A percentile compares a stretch with the other conserved stretches of the same genome.
Evolutionary conservation across 2,113 vertebrate species (phyloP).

Genomic region (Panthera tigris): DNA sequence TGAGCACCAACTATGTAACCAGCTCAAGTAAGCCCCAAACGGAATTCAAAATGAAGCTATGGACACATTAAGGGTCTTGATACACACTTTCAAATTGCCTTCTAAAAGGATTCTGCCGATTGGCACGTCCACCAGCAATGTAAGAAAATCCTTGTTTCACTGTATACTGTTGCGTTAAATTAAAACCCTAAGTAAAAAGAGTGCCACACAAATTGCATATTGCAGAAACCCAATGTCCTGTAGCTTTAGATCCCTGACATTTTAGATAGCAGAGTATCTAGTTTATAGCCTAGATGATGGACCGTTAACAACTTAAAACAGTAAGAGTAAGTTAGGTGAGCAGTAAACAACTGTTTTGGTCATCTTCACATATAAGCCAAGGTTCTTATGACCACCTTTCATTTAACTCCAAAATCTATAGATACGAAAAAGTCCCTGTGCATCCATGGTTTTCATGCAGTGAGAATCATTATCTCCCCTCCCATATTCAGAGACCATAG

Average conservation of each 20-base stretch:
- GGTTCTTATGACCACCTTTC: background rate
- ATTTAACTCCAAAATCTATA: background rate
- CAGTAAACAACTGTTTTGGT: background rate
- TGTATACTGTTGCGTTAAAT: background rate
- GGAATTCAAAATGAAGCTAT: conserved; percentile 15
- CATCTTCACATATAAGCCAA: background rate
- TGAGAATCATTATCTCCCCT: background rate
- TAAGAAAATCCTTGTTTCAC: background rate
- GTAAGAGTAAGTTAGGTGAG: background rate
- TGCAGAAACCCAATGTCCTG: background rate
- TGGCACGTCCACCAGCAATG: background rate
- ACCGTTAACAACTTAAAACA: background rate
- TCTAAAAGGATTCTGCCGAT: conserved; percentile 10
- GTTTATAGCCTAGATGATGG: background rate
- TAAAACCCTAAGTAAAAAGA: conserved; percentile 34
- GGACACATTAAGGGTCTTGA: background rate
- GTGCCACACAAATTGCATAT: background rate
- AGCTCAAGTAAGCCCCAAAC: background rate
- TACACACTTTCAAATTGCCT: conserved; percentile 8
- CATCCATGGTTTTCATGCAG: background rate
- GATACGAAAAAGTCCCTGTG: background rate
- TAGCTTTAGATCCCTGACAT: background rate
- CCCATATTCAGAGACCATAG: background rate
- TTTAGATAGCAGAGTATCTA: background rate
- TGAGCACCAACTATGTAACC: background rate